Percentiles rank a stretch among this genome's conserved stretches.
phyloP scores from a whole-genome alignment of 2,888 invertebrate species.

The Luperina testacea region DNA sequence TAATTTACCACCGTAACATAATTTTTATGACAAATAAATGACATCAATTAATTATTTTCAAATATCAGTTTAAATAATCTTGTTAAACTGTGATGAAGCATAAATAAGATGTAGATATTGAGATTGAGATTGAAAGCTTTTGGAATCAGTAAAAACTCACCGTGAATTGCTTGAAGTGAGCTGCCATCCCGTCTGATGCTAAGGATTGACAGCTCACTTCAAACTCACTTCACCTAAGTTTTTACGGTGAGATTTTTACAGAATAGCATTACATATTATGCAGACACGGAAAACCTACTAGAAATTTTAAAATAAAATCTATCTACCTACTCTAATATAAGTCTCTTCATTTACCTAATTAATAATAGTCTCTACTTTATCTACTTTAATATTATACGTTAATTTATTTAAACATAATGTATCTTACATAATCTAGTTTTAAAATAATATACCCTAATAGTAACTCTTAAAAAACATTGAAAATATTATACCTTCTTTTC shows the following conservation, averaged over 20 bases:
- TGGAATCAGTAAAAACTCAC: not conserved
- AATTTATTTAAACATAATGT: no score
- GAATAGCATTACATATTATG: not conserved
- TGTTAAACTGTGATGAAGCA: slow-evolving; percentile 5
- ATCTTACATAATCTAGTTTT: no score
- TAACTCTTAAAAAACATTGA: no score
- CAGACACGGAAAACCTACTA: no score
- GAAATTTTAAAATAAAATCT: no score
- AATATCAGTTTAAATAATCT: not conserved
- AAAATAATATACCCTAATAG: no score
- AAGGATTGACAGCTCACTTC: not conserved
- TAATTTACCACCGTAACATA: slow-evolving; percentile 18
- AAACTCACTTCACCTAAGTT: no score
- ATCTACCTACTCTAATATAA: no score
- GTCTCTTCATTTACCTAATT: no score
- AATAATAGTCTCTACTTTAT: no score
- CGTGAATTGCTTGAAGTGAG: not conserved
- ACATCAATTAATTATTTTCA: not conserved
- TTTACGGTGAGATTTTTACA: not conserved
- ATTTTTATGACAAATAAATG: slow-evolving; percentile 33
- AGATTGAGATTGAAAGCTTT: not conserved
- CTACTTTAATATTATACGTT: no score
- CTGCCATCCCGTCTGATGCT: not conserved
- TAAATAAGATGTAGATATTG: not conserved
- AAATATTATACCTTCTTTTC: no score